Evolutionary conservation across 2,888 invertebrate genomes (phyloP).

Genomic region (Ennomos quercinarius): DNA sequence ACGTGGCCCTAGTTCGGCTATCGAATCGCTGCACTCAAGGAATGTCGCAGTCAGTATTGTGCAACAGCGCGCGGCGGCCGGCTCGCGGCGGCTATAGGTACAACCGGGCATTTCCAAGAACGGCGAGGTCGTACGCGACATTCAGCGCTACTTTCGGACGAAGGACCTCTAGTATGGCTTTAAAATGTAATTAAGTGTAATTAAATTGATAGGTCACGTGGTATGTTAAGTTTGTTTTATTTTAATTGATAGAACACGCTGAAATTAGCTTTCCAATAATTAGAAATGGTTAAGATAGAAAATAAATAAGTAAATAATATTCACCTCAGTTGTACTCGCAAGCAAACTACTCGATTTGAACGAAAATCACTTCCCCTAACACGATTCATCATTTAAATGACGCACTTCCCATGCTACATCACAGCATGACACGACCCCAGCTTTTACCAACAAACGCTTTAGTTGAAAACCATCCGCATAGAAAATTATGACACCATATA

Average conservation of each 20-base stretch:
- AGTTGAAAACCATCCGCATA: constrained; percentile 18
- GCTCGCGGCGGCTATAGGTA: too few relatives aligned
- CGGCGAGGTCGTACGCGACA: constrained; percentile 38
- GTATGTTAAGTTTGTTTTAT: background rate
- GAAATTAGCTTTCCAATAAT: too few relatives aligned
- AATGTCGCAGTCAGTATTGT: constrained; percentile 34
- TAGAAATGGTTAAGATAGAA: too few relatives aligned
- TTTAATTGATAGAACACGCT: too few relatives aligned
- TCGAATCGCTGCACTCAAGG: constrained; percentile 13
- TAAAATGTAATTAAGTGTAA: background rate
- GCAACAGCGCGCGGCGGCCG: constrained; percentile 34
- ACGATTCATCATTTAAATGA: constrained; percentile 17
- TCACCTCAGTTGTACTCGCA: too few relatives aligned
- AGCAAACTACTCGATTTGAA: too few relatives aligned
- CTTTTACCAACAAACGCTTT: background rate
- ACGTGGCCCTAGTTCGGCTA: background rate
- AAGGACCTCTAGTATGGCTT: constrained; percentile 14
- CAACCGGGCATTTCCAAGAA: constrained; percentile 40
- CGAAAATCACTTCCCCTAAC: constrained; percentile 4
- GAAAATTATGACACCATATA: constrained; percentile 16
- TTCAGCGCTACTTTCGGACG: constrained; percentile 35
- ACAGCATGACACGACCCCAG: background rate
- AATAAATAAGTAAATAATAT: too few relatives aligned
- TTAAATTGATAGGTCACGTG: constrained; percentile 4
- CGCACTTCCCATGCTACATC: constrained; percentile 15